A percentile compares a stretch with the other conserved stretches of the same genome.
phyloP scores from a whole-genome alignment of 64 coral and sea anemone genomes.

The Pocillopora verrucosa region DNA sequence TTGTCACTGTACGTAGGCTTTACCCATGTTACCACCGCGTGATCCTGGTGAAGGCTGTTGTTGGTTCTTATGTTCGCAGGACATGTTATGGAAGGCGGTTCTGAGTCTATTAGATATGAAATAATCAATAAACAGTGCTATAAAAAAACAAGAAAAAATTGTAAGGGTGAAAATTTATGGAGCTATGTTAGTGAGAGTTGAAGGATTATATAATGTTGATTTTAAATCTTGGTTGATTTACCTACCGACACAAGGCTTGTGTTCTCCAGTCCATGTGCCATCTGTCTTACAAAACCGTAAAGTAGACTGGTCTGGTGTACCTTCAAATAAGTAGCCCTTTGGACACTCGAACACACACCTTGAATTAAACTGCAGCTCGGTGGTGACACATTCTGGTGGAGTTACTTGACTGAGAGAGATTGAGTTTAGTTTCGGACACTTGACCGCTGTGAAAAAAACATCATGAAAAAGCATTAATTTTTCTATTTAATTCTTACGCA shows the following conservation, averaged over 20 bases:
- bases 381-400: constrained; percentile 58
- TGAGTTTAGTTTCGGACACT: constrained; percentile 85
- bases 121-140: not conserved
- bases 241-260: constrained; percentile 76
- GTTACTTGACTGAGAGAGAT: constrained; percentile 77
- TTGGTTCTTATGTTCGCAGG: constrained; percentile 40
- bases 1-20: constrained; percentile 62
- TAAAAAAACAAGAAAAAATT: no score
- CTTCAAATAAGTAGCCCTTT: constrained; percentile 76
- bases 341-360: constrained; percentile 73
- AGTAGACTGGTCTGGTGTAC: constrained; percentile 16
- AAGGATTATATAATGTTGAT: no score
- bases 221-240: not conserved
- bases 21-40: constrained; percentile 53
- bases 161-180: no score
- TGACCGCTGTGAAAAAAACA: constrained; percentile 28
- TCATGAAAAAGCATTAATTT: not conserved
- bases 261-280: constrained; percentile 65
- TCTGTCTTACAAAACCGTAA: constrained; percentile 44
- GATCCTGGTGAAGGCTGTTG: constrained; percentile 42
- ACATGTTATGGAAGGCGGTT: constrained; percentile 66
- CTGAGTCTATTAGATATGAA: constrained; percentile 34
- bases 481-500: not conserved
- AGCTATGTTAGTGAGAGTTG: no score
- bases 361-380: constrained; percentile 48